These are phyloP conservation scores for Archegozetes longisetosus DNA, from an alignment of 1,140 invertebrate genomes.

Conservation along the genomic window DNA sequence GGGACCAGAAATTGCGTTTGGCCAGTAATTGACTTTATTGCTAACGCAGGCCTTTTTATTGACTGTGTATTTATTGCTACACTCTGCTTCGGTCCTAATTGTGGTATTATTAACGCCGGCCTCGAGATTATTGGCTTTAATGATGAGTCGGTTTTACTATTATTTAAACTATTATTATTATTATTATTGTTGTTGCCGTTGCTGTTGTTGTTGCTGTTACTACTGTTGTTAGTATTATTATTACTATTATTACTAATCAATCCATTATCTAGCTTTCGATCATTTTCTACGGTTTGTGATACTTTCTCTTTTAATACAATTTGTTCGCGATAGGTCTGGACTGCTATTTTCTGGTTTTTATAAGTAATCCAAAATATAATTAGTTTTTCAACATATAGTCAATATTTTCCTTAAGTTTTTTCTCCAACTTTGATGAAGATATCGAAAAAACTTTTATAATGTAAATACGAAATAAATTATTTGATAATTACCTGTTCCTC, in stretches of 20 bases:
- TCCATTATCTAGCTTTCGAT: too few relatives aligned
- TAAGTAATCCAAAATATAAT: too few relatives aligned
- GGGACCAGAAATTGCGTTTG: not conserved
- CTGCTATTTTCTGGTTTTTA: too few relatives aligned
- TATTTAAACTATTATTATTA: too few relatives aligned
- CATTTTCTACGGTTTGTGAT: too few relatives aligned
- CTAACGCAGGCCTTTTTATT: not conserved
- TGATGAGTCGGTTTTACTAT: not conserved
- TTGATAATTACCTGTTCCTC: conserved; percentile 28
- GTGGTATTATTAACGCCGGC: not conserved
- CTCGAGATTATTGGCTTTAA: not conserved
- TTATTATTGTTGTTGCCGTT: not conserved
- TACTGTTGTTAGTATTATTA: not conserved
- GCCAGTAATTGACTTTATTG: not conserved
- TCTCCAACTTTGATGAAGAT: too few relatives aligned
- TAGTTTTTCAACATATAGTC: too few relatives aligned
- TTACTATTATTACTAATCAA: not conserved
- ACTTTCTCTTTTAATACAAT: too few relatives aligned
- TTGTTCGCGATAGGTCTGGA: too few relatives aligned
- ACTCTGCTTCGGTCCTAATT: not conserved
- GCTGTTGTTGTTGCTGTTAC: not conserved
- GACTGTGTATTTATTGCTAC: not conserved
- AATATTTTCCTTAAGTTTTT: too few relatives aligned
- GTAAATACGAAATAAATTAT: too few relatives aligned
- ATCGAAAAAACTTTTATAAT: too few relatives aligned